Percentiles rank a stretch among this genome's conserved stretches.
Conservation (phyloP, 1,140 invertebrate species). For the Copidosoma floridanum region DNA sequence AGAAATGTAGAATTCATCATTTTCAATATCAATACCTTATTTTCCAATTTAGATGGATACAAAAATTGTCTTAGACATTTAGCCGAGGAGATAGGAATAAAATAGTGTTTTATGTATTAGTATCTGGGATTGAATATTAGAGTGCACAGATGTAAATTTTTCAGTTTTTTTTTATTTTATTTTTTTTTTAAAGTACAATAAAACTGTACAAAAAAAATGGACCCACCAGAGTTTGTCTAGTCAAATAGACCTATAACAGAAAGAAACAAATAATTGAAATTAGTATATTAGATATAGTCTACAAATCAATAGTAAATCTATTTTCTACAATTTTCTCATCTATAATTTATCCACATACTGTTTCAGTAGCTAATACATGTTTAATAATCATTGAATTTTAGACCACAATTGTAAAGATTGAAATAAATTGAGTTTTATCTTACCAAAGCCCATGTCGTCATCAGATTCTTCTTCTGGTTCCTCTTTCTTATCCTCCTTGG, state of each 20-base stretch:
- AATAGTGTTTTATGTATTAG: too few relatives aligned
- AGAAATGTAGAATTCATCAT: too few relatives aligned
- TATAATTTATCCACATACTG: constrained; percentile 46
- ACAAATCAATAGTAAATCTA: neutral
- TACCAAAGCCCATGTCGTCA: constrained; percentile 95
- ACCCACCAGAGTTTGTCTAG: constrained; percentile 54
- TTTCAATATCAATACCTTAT: constrained; percentile 11
- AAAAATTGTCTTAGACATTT: too few relatives aligned
- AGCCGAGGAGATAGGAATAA: too few relatives aligned
- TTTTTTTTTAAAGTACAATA: constrained; percentile 46
- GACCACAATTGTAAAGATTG: constrained; percentile 15
- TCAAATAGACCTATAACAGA: constrained; percentile 72
- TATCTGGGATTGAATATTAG: neutral
- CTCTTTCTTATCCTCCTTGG: constrained; percentile 83
- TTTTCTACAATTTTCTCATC: constrained; percentile 47
- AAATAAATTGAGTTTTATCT: constrained; percentile 41
- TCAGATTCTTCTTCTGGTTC: constrained; percentile 81
- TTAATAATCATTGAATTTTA: constrained; percentile 48
- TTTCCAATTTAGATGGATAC: constrained; percentile 15
- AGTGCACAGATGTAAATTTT: constrained; percentile 14
- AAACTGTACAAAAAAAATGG: constrained; percentile 46
- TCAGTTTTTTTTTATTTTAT: constrained; percentile 33
- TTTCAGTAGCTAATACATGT: constrained; percentile 61
- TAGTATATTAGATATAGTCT: constrained; percentile 5
- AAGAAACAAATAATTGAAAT: constrained; percentile 33